A percentile compares a stretch with the other conserved stretches of the same genome.
phyloP scores from a whole-genome alignment of 1,140 invertebrate genomes.

The Megalonaias nervosa region DNA sequence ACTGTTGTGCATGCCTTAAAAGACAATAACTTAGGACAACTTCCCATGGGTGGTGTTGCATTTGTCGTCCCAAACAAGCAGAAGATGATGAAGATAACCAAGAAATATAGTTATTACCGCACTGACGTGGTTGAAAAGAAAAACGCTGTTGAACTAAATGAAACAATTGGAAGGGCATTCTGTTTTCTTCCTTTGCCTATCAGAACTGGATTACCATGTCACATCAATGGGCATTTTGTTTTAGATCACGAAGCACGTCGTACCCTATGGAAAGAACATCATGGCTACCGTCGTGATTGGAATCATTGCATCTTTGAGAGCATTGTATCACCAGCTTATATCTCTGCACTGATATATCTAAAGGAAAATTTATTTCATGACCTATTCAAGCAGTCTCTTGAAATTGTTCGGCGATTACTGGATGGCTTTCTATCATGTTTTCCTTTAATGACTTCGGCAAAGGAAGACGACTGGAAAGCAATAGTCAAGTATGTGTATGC shows the following conservation, averaged over 20 bases:
- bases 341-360: conserved; percentile 22
- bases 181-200: conserved; percentile 59
- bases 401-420: not conserved
- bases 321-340: conserved; percentile 47
- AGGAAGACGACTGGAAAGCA: conserved; percentile 17
- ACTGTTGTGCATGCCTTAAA: conserved; percentile 29
- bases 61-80: conserved; percentile 9
- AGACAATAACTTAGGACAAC: conserved; percentile 29
- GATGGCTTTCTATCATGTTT: conserved; percentile 30
- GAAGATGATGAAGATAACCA: not conserved
- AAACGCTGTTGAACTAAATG: not conserved
- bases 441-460: conserved; percentile 12
- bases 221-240: conserved; percentile 61
- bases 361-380: conserved; percentile 11
- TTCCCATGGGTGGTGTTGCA: conserved; percentile 57
- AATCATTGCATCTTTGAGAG: conserved; percentile 43
- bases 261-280: conserved; percentile 44
- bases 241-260: conserved; percentile 58
- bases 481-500: conserved; percentile 11
- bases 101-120: not conserved
- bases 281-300: conserved; percentile 45
- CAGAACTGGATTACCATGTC: conserved; percentile 44
- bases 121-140: not conserved
- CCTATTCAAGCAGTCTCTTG: not conserved
- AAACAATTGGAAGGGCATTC: conserved; percentile 34